Conservation (phyloP, 2,797 vertebrate genomes). For the Siniperca undulata region DNA sequence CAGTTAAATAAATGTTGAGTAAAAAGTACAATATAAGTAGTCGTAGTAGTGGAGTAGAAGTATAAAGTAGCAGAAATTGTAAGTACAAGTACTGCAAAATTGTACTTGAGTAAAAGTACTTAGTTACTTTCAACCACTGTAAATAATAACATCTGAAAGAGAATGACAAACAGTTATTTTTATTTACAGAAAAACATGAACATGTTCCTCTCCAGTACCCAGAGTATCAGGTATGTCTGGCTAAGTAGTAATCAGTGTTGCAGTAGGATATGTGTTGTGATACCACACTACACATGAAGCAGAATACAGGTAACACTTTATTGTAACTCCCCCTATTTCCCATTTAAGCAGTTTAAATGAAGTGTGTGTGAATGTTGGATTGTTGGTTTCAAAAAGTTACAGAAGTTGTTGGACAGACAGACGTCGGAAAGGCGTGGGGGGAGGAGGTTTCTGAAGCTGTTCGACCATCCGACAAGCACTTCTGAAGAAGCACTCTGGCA, state of each 20-base stretch:
- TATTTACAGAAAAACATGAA: slow-evolving; percentile 34
- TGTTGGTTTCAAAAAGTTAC: not conserved
- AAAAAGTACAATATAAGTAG: no score
- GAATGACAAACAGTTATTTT: slow-evolving; percentile 9
- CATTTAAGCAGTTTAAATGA: no score
- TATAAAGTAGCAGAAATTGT: no score
- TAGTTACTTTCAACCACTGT: not conserved
- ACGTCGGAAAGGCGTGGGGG: no score
- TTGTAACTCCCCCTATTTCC: no score
- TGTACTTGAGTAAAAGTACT: no score
- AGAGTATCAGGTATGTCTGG: not conserved
- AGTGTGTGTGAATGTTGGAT: not conserved
- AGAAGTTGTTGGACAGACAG: not conserved
- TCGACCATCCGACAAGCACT: not conserved
- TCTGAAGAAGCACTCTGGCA: not conserved
- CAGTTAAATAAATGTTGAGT: no score
- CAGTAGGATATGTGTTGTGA: not conserved
- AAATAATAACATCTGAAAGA: not conserved
- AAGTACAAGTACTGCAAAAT: no score
- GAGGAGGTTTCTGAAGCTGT: not conserved
- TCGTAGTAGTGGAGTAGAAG: no score
- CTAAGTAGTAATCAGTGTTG: no score
- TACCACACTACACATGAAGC: no score
- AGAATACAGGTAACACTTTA: not conserved
- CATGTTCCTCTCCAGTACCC: not conserved